Evolutionary conservation across 2,797 vertebrate genomes (phyloP), one percentile per base, ranked within the genome.

Genomic region (Parauchenoglanis ngamensis): DNA sequence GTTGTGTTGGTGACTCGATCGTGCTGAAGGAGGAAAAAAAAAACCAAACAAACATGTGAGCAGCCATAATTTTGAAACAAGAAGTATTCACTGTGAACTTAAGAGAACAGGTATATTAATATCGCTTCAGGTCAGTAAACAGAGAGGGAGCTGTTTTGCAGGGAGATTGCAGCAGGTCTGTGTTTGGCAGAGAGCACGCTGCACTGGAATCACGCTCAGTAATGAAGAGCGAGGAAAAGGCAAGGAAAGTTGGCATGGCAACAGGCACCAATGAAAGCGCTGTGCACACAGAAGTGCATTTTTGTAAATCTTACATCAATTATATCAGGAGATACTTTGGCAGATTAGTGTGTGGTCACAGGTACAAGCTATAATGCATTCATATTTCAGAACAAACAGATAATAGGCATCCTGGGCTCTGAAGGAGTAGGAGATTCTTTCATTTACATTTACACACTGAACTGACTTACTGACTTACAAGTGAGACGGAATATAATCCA

Each of bases 231-330:
- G 88, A 86, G 90, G 68, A 83, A 81, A 87, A 87, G 85, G 84
- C 83, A 88, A 88, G 90, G 70, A 90, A 82, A 85, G 93, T 94
- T 94, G 94, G 92, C 93, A 93, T 95, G 94, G 93, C 94, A 94
- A 94, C 94, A 93, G 94, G 94, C 92, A 93, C 93, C 91, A 92
- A 73, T 94, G 91, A 93, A 93, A 94, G 92, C 87, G 86, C 89
- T 89, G 90, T 94, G 94, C 91, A 94, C 94, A 94, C 92, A 94
- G 94, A 94, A 87, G 83, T 90, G 87, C 73, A 85, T 85, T 86
- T 87, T 85, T 89, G 78, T 87, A 85, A 85, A 90, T 90, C 85
- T 87, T 81, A 63, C 72, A 83, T 76, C 12, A 83, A 84, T 88
- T 89, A 88, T 82, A 31, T 85, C 72, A 83, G 79, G 67, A 88